Conservation (phyloP, 35 echinoderm and acorn worm species). For the Amphiura filiformis region DNA sequence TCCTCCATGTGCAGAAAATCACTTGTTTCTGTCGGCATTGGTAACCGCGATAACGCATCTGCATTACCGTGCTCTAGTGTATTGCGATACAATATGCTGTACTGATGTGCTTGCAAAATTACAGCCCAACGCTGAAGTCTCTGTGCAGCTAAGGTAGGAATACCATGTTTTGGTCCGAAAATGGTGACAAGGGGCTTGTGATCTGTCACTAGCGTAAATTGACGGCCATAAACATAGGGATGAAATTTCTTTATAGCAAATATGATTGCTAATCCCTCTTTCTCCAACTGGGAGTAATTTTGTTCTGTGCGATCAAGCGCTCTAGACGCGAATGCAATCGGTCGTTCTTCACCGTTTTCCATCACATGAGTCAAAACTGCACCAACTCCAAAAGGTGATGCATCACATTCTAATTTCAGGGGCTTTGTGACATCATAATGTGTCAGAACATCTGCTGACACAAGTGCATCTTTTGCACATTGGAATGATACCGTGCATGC, state of each 20-base stretch:
- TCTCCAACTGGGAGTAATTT: too few species aligned
- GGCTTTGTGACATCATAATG: slow-evolving; percentile 48
- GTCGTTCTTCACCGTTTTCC: too few species aligned
- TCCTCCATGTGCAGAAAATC: slow-evolving; percentile 42
- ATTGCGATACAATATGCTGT: slow-evolving; percentile 41
- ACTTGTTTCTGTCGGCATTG: slow-evolving; percentile 39
- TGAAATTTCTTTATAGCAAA: too few species aligned
- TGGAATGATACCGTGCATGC: slow-evolving; percentile 37
- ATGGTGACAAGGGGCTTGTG: slow-evolving; percentile 48
- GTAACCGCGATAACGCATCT: slow-evolving; percentile 37
- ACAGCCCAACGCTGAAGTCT: slow-evolving; percentile 79
- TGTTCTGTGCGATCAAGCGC: too few species aligned
- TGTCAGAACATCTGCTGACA: slow-evolving; percentile 34
- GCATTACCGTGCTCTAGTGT: slow-evolving; percentile 37
- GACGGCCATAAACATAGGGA: too few species aligned
- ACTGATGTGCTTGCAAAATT: slow-evolving; percentile 57
- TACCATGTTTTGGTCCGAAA: slow-evolving; percentile 53
- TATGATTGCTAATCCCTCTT: too few species aligned
- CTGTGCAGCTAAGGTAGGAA: slow-evolving; percentile 60
- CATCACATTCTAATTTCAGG: slow-evolving; percentile 51
- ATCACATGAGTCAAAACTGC: too few species aligned
- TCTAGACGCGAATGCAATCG: too few species aligned
- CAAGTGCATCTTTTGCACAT: slow-evolving; percentile 25
- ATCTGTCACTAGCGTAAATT: slow-evolving; percentile 23
- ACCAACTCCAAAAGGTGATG: slow-evolving; percentile 60